phyloP scores from a whole-genome alignment of 2,113 vertebrate genomes.

The Cariama cristata region DNA sequence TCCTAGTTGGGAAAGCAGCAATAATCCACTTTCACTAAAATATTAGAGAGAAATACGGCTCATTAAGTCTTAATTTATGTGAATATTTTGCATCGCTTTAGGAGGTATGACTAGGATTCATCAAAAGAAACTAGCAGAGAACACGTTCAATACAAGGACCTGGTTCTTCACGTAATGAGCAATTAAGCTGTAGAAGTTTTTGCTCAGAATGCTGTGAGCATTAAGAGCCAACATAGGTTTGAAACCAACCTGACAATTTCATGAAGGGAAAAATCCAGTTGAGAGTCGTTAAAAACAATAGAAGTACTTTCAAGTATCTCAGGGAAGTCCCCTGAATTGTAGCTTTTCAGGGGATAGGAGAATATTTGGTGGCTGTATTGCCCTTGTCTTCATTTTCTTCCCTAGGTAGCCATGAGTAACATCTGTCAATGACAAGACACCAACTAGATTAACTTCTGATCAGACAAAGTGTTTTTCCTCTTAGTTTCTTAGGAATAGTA shows the following conservation, averaged over 20 bases:
- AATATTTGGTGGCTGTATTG: neutral
- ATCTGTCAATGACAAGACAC: neutral
- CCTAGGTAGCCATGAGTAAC: neutral
- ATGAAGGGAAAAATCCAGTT: neutral
- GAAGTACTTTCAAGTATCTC: neutral
- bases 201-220: neutral
- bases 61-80: neutral
- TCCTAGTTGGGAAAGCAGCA: neutral
- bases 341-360: neutral
- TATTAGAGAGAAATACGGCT: neutral
- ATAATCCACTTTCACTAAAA: neutral
- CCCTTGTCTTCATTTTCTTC: neutral
- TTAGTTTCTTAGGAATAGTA: neutral
- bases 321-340: neutral
- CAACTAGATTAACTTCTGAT: neutral
- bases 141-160: neutral
- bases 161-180: neutral
- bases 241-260: neutral
- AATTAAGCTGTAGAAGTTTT: constrained; percentile 1
- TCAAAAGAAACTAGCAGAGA: constrained; percentile 30
- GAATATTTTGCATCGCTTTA: constrained; percentile 14
- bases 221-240: neutral
- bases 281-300: neutral
- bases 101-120: neutral
- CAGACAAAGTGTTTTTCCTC: neutral